A percentile compares a stretch with the other conserved stretches of the same genome.
Evolutionary conservation across 2,888 invertebrate genomes (phyloP).

Genomic region (Liopterus haemorrhoidalis): DNA sequence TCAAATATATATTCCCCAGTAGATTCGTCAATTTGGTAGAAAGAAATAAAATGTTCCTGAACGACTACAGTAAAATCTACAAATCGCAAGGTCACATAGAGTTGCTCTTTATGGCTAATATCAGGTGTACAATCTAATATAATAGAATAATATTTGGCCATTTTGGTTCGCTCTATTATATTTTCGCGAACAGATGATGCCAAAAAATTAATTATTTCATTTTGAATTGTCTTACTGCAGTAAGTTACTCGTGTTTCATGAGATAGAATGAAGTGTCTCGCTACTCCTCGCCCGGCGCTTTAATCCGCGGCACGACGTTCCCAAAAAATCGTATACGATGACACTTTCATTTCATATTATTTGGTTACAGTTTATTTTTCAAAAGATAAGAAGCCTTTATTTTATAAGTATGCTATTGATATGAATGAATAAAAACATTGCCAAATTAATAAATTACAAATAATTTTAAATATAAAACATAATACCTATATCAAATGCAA

Average conservation of each 20-base stretch:
- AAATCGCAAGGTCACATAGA: constrained; percentile 3
- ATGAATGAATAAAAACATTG: no score
- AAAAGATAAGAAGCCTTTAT: no score
- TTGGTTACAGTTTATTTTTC: no score
- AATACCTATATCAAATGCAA: no score
- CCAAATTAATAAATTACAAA: no score
- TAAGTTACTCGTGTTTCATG: neutral
- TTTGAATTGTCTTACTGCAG: neutral
- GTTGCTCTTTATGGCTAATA: constrained; percentile 4
- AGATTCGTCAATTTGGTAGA: constrained; percentile 1
- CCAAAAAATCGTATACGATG: no score
- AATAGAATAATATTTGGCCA: constrained; percentile 1
- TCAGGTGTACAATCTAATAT: constrained; percentile 6
- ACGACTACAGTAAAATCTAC: constrained; percentile 2
- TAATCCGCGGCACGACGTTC: no score
- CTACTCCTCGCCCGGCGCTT: no score
- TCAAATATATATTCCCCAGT: neutral
- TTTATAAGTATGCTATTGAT: no score
- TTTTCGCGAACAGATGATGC: constrained; percentile 4
- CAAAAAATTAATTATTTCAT: constrained; percentile 1
- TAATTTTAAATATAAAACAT: no score
- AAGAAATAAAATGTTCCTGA: constrained; percentile 4
- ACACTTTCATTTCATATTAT: no score
- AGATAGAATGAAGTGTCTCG: no score
- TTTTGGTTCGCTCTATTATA: neutral